Conservation (phyloP, 2,888 invertebrate species). For the Drosophila prolongata region DNA sequence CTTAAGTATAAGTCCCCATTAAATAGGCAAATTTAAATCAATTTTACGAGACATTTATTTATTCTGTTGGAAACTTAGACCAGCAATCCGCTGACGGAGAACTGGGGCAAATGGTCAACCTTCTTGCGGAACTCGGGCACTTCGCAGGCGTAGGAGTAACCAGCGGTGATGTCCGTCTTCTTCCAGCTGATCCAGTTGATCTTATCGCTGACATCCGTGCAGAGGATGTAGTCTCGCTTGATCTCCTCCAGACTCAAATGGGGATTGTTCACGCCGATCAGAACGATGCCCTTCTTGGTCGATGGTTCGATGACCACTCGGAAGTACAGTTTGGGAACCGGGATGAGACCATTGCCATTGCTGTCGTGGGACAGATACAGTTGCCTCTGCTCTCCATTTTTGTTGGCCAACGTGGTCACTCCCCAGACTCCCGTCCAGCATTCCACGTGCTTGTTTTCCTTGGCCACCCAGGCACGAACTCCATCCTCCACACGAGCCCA, state of each 20-base stretch:
- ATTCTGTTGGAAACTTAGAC: conserved; percentile 27
- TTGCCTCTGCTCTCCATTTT: conserved; percentile 74
- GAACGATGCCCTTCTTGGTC: conserved; percentile 84
- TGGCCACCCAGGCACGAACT: conserved; percentile 84
- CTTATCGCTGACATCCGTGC: conserved; percentile 85
- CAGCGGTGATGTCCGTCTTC: conserved; percentile 68
- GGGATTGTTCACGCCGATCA: conserved; percentile 85
- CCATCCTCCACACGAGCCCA: conserved; percentile 86
- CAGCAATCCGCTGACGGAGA: conserved; percentile 66
- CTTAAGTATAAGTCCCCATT: no score
- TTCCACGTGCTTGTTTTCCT: conserved; percentile 77
- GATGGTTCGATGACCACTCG: conserved; percentile 85
- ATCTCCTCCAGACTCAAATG: conserved; percentile 74
- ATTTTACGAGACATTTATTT: not conserved
- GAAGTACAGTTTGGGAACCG: conserved; percentile 86
- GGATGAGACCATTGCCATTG: conserved; percentile 82
- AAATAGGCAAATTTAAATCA: no score
- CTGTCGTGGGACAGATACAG: conserved; percentile 80
- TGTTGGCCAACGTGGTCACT: conserved; percentile 85
- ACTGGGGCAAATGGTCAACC: conserved; percentile 70
- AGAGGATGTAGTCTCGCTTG: conserved; percentile 75
- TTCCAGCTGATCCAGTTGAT: conserved; percentile 85
- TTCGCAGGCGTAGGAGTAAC: conserved; percentile 82
- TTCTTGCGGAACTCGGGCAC: conserved; percentile 74
- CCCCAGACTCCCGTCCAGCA: conserved; percentile 87